These are phyloP conservation scores for Orthosia gracilis DNA, from an alignment of 2,888 invertebrate genomes.

Conservation along the genomic window DNA sequence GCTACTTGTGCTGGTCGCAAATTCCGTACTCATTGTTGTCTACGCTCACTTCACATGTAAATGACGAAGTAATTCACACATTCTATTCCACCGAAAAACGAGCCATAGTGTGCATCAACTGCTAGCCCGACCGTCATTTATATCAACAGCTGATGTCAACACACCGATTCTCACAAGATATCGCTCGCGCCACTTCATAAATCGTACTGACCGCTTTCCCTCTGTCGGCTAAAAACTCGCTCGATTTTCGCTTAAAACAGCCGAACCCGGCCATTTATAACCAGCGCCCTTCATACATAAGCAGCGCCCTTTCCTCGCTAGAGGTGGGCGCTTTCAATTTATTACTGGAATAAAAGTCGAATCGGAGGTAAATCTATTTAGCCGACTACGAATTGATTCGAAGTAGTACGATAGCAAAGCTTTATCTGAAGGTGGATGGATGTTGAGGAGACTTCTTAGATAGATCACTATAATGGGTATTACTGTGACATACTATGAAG, in stretches of 20 bases:
- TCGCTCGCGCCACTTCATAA: constrained; percentile 57
- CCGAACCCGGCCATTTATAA: constrained; percentile 68
- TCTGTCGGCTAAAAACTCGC: constrained; percentile 61
- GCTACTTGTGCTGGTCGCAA: no score
- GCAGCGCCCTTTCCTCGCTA: constrained; percentile 65
- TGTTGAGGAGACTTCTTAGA: constrained; percentile 1
- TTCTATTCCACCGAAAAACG: neutral
- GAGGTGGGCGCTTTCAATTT: constrained; percentile 59
- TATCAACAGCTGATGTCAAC: constrained; percentile 54
- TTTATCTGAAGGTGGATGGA: constrained; percentile 39
- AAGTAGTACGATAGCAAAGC: constrained; percentile 31
- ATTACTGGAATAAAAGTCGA: constrained; percentile 61
- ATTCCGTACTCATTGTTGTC: no score
- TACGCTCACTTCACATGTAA: neutral
- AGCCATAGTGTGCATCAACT: neutral
- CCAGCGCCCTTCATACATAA: constrained; percentile 71
- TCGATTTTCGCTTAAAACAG: constrained; percentile 65
- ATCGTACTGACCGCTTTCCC: constrained; percentile 59
- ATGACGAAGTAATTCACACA: neutral
- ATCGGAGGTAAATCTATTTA: constrained; percentile 62
- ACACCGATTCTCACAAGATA: constrained; percentile 60
- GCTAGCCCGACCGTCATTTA: constrained; percentile 21
- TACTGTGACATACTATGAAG: neutral
- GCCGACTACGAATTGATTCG: constrained; percentile 53
- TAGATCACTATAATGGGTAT: constrained; percentile 15